A percentile compares a stretch with the other conserved stretches of the same genome.
Evolutionary conservation across 2,888 invertebrate genomes (phyloP).

Genomic region (Acanthosepion pharaonis): DNA sequence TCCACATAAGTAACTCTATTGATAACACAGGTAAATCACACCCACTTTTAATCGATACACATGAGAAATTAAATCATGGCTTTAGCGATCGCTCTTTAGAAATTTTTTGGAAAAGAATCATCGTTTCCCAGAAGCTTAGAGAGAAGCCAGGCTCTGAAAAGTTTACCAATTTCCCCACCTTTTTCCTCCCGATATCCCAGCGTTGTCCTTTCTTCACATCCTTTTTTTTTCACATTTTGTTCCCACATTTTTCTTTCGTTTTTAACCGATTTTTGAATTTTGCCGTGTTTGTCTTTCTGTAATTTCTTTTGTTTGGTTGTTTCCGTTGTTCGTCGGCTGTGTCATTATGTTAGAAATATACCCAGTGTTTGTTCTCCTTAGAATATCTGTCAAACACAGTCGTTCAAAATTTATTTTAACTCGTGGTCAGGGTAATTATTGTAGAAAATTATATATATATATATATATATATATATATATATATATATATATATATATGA

Average conservation of each 20-base stretch:
- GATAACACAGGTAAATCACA: too few relatives aligned
- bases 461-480: too few relatives aligned
- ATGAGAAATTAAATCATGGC: not conserved
- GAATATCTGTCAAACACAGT: not conserved
- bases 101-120: not conserved
- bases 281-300: not conserved
- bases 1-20: too few relatives aligned
- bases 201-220: too few relatives aligned
- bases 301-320: not conserved
- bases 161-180: not conserved
- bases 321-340: not conserved
- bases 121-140: conserved; percentile 6
- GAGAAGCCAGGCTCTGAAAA: not conserved
- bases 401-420: too few relatives aligned
- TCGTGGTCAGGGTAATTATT: too few relatives aligned
- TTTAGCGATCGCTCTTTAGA: not conserved
- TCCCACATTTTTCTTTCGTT: not conserved
- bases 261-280: not conserved
- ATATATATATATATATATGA: not conserved
- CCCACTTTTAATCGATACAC: too few relatives aligned
- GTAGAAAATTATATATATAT: too few relatives aligned
- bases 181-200: too few relatives aligned
- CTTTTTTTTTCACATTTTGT: not conserved
- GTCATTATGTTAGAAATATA: not conserved
- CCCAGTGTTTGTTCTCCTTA: not conserved